phyloP scores from a whole-genome alignment of 1,140 invertebrate genomes.

The honey bee (Apis mellifera) region Amel_HAv3.1 CM009938.2:11124001-11124500 shows the following conservation, averaged over 20 bases:
- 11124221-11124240: not conserved
- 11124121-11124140: not conserved
- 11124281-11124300: slow-evolving; percentile 11
- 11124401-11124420: not conserved
- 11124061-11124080: not conserved
- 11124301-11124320: slow-evolving; percentile 14
- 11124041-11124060: not conserved
- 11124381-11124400: no score
- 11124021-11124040: not conserved
- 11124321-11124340: slow-evolving; percentile 5
- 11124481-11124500: no score
- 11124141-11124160: not conserved
- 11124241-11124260: slow-evolving; percentile 7
- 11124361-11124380: not conserved
- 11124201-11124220: not conserved
- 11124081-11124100: not conserved
- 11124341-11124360: slow-evolving; percentile 37
- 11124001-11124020: no score
- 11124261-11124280: slow-evolving; percentile 25
- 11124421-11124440: not conserved
- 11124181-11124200: not conserved
- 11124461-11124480: no score
- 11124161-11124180: not conserved
- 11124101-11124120: not conserved
- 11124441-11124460: no score